phyloP scores from a whole-genome alignment of 2,113 vertebrate genomes.

The Aegithalos caudatus region DNA sequence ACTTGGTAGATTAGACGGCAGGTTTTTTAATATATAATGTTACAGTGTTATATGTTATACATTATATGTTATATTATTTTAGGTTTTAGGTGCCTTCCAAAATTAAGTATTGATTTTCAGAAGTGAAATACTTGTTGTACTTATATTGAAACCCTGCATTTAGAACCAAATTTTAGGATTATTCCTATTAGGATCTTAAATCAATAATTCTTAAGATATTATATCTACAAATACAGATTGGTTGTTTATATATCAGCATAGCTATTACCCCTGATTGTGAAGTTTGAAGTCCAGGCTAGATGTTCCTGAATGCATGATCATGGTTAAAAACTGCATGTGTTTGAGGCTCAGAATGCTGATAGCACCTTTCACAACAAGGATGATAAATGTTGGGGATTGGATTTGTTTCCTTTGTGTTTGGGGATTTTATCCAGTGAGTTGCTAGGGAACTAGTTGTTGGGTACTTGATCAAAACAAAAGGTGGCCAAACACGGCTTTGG shows the following conservation, averaged over 20 bases:
- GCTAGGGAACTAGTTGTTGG: too few relatives aligned
- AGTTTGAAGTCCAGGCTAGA: neutral
- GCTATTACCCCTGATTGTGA: neutral
- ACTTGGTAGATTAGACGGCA: neutral
- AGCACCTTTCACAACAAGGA: neutral
- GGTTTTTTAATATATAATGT: too few relatives aligned
- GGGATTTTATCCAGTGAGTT: too few relatives aligned
- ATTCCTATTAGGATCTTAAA: neutral
- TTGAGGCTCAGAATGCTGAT: neutral
- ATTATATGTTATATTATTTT: neutral
- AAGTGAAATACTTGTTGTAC: neutral
- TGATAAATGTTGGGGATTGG: too few relatives aligned
- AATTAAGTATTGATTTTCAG: neutral
- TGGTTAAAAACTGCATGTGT: neutral
- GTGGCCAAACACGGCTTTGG: too few relatives aligned
- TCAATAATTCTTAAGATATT: neutral
- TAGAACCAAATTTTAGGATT: neutral
- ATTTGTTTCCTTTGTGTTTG: too few relatives aligned
- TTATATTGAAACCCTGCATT: neutral
- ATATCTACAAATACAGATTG: neutral
- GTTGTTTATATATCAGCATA: neutral
- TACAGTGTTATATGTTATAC: too few relatives aligned
- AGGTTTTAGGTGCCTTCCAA: neutral
- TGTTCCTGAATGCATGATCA: neutral
- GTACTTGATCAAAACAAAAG: too few relatives aligned